phyloP scores from a whole-genome alignment of 2,888 invertebrate genomes.

The Drosophila tanythrix region DNA sequence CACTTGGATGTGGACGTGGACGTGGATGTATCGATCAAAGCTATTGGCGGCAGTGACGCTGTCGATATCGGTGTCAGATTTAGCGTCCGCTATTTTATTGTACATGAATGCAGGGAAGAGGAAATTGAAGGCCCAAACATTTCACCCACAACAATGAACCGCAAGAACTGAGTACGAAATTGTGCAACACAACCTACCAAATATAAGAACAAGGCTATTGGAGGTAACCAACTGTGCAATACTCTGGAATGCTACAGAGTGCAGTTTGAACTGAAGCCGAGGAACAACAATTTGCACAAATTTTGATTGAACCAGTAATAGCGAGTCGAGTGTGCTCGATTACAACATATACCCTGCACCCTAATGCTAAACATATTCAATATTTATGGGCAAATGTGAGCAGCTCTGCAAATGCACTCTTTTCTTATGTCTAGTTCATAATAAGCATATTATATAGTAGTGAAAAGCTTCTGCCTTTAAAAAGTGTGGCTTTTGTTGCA shows the following conservation, averaged over 20 bases:
- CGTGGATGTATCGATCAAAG: slow-evolving; percentile 46
- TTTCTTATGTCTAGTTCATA: too few species aligned
- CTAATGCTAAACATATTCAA: too few species aligned
- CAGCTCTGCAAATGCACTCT: too few species aligned
- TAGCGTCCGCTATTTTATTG: slow-evolving; percentile 41
- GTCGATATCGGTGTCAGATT: slow-evolving; percentile 12
- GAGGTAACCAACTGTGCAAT: slow-evolving; percentile 1
- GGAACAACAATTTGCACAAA: neutral
- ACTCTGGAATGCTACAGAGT: neutral
- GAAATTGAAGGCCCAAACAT: slow-evolving; percentile 38
- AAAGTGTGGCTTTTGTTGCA: neutral
- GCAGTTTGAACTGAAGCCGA: neutral
- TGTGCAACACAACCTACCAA: slow-evolving; percentile 44
- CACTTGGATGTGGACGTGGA: slow-evolving; percentile 26
- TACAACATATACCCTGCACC: neutral
- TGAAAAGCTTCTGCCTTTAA: neutral
- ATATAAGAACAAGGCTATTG: neutral
- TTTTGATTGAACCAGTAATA: neutral
- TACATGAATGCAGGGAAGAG: slow-evolving; percentile 19
- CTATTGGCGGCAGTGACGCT: slow-evolving; percentile 36
- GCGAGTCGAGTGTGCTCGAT: neutral
- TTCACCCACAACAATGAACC: slow-evolving; percentile 32
- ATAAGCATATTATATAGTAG: too few species aligned
- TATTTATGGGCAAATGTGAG: too few species aligned
- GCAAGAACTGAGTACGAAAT: slow-evolving; percentile 62